phyloP scores from a whole-genome alignment of 2,113 vertebrate genomes.

The Nanger granti region DNA sequence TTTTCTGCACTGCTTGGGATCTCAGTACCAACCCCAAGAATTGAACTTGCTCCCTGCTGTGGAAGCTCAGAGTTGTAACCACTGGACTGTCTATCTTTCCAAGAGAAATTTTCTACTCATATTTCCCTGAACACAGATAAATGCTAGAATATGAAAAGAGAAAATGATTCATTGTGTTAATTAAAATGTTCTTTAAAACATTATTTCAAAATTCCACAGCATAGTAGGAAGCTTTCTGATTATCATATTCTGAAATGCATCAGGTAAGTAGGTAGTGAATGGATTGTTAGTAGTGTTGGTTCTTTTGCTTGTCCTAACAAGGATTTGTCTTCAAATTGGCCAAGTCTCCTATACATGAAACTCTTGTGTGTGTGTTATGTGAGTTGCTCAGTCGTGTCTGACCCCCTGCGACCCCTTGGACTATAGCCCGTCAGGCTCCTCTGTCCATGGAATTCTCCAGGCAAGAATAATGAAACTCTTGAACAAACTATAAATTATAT shows the following conservation, averaged over 20 bases:
- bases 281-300: not conserved
- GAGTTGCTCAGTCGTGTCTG: not conserved
- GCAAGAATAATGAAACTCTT: not conserved
- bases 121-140: not conserved
- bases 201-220: not conserved
- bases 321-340: not conserved
- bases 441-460: not conserved
- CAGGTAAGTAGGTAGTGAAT: not conserved
- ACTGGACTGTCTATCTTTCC: not conserved
- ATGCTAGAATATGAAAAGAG: not conserved
- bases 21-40: not conserved
- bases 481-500: not conserved
- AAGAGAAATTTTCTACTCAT: not conserved
- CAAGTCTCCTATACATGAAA: not conserved
- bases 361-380: not conserved
- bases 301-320: conserved; percentile 25
- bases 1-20: not conserved
- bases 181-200: not conserved
- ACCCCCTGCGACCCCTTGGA: not conserved
- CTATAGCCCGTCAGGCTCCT: not conserved
- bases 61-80: not conserved
- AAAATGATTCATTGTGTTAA: not conserved
- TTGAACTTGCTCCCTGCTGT: not conserved
- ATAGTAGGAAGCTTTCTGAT: not conserved
- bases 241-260: not conserved